These are phyloP conservation scores for Lepidothrix coronata DNA, from an alignment of 2,113 vertebrate species.

Conservation along the genomic window DNA sequence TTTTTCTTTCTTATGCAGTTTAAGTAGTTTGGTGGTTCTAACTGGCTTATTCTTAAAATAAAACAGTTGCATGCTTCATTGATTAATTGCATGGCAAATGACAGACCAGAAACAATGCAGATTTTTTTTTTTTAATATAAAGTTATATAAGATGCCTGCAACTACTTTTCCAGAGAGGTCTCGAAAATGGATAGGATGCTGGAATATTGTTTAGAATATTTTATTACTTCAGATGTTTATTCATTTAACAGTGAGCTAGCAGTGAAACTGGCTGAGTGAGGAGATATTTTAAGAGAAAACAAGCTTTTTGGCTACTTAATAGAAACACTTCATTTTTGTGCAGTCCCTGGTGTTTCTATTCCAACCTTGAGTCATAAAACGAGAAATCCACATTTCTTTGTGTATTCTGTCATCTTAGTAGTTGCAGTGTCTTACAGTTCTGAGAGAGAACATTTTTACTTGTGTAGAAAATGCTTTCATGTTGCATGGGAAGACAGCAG, in stretches of 20 bases:
- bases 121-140: not conserved
- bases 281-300: not conserved
- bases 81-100: not conserved
- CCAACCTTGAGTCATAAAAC: not conserved
- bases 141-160: not conserved
- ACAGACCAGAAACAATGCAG: not conserved
- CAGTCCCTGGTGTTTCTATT: not conserved
- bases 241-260: not conserved
- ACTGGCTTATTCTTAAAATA: not conserved
- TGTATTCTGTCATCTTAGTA: not conserved
- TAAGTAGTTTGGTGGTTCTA: not conserved
- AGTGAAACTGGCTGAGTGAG: not conserved
- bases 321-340: not conserved
- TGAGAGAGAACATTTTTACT: not conserved
- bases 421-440: not conserved
- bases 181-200: not conserved
- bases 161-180: not conserved
- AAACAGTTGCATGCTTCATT: not conserved
- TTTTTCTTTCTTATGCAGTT: not conserved
- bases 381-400: not conserved
- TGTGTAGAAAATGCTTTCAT: not conserved
- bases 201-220: not conserved
- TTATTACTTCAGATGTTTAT: not conserved
- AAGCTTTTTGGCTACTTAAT: not conserved
- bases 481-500: not conserved